Percentiles rank a stretch among this genome's conserved stretches.
Conservation (phyloP, 2,888 invertebrate species). For the Nemotelus nigrinus region DNA sequence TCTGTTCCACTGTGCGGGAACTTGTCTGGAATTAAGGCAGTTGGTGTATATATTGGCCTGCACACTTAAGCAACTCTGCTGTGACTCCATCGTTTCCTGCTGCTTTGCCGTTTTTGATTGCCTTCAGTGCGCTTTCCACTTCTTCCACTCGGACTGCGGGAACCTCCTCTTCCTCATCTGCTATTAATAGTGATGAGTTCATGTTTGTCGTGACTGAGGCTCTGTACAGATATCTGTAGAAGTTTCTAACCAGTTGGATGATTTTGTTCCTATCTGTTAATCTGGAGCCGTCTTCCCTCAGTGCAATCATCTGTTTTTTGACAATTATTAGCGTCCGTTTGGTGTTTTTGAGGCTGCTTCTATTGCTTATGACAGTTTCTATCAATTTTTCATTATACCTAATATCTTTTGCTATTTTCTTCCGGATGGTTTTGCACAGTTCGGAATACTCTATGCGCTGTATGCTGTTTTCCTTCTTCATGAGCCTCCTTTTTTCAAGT, state of each 20-base stretch:
- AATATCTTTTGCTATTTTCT: neutral
- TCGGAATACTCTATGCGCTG: neutral
- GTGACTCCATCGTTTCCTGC: too few species aligned
- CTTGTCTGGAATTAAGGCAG: neutral
- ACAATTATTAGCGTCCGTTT: neutral
- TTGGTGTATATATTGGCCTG: neutral
- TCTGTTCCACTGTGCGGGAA: too few species aligned
- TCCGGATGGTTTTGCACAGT: neutral
- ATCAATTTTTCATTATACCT: neutral
- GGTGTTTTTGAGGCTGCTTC: neutral
- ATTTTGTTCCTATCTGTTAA: neutral
- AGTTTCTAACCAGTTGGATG: neutral
- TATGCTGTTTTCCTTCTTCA: neutral
- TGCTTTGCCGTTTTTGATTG: neutral
- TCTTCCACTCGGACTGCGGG: neutral
- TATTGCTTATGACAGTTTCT: neutral
- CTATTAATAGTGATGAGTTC: neutral
- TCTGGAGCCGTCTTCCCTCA: neutral
- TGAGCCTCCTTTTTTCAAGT: neutral
- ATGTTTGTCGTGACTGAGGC: neutral
- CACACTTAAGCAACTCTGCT: neutral
- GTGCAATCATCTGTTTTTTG: neutral
- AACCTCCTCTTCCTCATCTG: neutral
- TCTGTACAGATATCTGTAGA: neutral
- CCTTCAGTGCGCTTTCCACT: neutral